phyloP scores from a whole-genome alignment of 2,797 vertebrate species.

The Notamacropus eugenii region DNA sequence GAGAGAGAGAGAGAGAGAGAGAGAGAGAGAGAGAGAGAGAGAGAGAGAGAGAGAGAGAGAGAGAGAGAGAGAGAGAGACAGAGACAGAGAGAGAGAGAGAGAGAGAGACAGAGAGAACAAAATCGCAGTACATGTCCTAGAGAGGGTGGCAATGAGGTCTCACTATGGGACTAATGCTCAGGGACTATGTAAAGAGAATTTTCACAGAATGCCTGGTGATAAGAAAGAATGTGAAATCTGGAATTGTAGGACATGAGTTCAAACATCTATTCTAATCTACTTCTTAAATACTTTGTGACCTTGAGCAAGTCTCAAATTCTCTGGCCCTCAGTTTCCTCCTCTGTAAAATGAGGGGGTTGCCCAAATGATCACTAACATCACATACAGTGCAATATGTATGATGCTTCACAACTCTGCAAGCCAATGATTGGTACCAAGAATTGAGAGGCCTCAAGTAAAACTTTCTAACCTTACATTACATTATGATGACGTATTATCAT shows the following conservation, averaged over 20 bases:
- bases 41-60: no score
- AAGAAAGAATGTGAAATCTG: not conserved
- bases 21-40: no score
- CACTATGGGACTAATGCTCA: no score
- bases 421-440: not conserved
- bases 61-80: no score
- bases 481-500: not conserved
- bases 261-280: not conserved
- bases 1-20: no score
- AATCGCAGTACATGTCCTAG: no score
- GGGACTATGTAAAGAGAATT: no score
- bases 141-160: no score
- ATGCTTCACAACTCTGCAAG: not conserved
- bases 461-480: not conserved
- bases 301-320: not conserved
- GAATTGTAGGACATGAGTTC: not conserved
- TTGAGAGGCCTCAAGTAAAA: not conserved
- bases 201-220: no score
- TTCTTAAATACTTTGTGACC: not conserved
- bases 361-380: not conserved
- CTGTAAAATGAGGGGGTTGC: not conserved
- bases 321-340: not conserved
- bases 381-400: not conserved
- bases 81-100: no score
- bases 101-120: no score